Evolutionary conservation across 64 coral and sea anemone genomes (phyloP).

Genomic region (Cladopsammia gracilis): DNA sequence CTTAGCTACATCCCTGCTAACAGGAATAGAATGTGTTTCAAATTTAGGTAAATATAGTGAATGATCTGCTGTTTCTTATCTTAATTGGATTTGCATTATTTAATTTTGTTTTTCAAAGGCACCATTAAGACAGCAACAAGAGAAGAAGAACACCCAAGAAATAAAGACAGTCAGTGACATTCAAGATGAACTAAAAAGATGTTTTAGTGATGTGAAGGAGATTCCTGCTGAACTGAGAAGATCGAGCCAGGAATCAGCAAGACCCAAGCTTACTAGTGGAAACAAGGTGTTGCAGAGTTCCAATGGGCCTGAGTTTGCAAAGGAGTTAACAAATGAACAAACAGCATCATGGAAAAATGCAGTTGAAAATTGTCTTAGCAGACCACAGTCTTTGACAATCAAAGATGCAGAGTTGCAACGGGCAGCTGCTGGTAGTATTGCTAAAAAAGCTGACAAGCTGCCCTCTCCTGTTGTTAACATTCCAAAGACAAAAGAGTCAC

Average conservation of each 20-base stretch:
- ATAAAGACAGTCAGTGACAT: slow-evolving; percentile 21
- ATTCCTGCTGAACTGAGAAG: not conserved
- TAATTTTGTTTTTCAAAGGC: not conserved
- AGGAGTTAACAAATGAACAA: slow-evolving; percentile 4
- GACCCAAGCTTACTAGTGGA: not conserved
- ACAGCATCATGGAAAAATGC: not conserved
- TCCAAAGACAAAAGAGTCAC: not conserved
- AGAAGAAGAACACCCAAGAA: not conserved
- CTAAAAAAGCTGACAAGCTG: not conserved
- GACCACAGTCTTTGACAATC: not conserved
- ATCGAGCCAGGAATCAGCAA: slow-evolving; percentile 1
- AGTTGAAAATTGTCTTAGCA: slow-evolving; percentile 29
- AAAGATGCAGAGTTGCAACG: not conserved
- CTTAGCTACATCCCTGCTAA: too few species aligned
- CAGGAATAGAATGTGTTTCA: too few species aligned
- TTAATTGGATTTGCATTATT: not conserved
- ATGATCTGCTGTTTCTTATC: not conserved
- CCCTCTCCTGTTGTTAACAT: not conserved
- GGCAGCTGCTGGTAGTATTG: not conserved
- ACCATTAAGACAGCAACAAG: not conserved
- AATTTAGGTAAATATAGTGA: too few species aligned
- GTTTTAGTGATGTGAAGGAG: slow-evolving; percentile 24
- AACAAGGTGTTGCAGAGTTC: not conserved
- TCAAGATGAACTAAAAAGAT: slow-evolving; percentile 46
- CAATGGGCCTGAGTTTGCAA: not conserved